Conservation (phyloP, 2,888 invertebrate species). For the Ophion ventricosus region DNA sequence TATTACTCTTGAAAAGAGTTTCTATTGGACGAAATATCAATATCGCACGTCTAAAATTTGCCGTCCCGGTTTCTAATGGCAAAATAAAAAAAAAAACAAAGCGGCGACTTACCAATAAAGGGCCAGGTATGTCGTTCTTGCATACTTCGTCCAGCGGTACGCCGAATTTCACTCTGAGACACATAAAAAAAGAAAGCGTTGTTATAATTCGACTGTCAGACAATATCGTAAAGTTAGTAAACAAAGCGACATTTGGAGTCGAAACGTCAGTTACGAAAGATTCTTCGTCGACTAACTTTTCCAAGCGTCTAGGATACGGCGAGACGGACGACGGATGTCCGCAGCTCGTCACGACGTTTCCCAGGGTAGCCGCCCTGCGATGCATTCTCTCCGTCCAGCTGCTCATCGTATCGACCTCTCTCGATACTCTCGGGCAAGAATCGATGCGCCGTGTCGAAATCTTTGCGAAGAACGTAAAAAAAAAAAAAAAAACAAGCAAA, state of each 20-base stretch:
- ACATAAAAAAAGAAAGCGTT: too few species aligned
- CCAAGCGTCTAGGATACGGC: conserved; percentile 92
- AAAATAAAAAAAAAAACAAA: too few species aligned
- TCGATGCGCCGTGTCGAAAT: background rate
- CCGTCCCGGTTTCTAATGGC: too few species aligned
- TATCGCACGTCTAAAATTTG: background rate
- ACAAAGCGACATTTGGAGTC: background rate
- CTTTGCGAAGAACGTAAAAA: background rate
- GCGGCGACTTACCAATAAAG: conserved; percentile 89
- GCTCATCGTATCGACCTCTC: conserved; percentile 86
- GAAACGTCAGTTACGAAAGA: background rate
- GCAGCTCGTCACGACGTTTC: conserved; percentile 95
- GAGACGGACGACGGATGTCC: conserved; percentile 91
- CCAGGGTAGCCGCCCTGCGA: conserved; percentile 94
- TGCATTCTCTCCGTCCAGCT: conserved; percentile 97
- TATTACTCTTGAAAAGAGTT: too few species aligned
- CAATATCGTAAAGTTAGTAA: background rate
- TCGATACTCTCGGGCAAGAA: background rate
- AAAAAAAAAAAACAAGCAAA: background rate
- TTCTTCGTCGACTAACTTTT: conserved; percentile 85
- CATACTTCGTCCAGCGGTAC: conserved; percentile 96
- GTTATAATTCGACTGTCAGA: too few species aligned
- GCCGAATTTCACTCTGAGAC: conserved; percentile 94
- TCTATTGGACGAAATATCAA: too few species aligned
- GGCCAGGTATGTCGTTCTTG: conserved; percentile 97